Conservation (phyloP, 2,797 vertebrate species). For the Sebastes oblongus region DNA sequence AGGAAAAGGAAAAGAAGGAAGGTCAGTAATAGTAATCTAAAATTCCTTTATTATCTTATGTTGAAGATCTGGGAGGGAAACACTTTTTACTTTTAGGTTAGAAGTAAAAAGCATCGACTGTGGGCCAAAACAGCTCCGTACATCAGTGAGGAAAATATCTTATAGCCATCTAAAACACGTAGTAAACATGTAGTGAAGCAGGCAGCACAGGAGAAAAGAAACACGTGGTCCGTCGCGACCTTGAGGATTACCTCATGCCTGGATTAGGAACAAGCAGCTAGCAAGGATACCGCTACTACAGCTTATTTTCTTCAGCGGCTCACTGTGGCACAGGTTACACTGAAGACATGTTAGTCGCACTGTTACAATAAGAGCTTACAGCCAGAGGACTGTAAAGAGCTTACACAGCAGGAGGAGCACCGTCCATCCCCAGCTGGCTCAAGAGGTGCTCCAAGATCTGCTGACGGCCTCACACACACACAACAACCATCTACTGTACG, state of each 20-base stretch:
- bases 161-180: not conserved
- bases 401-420: constrained; percentile 35
- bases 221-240: constrained; percentile 13
- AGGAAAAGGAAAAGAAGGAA: not conserved
- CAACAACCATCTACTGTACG: not conserved
- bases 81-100: not conserved
- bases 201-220: not conserved
- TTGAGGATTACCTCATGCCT: constrained; percentile 45
- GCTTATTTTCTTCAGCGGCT: constrained; percentile 44
- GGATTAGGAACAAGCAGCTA: constrained; percentile 50
- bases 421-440: not conserved
- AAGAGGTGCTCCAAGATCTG: constrained; percentile 28
- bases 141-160: not conserved
- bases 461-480: constrained; percentile 2
- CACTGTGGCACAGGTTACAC: constrained; percentile 29
- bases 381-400: constrained; percentile 43
- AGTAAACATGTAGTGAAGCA: not conserved
- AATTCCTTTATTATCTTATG: not conserved
- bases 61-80: not conserved
- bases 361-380: constrained; percentile 48
- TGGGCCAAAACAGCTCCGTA: not conserved
- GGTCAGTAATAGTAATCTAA: not conserved
- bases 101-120: not conserved
- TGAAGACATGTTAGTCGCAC: constrained; percentile 15
- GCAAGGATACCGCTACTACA: constrained; percentile 15